Evolutionary conservation across 2,888 invertebrate species (phyloP).

Genomic region (Formica aserva): DNA sequence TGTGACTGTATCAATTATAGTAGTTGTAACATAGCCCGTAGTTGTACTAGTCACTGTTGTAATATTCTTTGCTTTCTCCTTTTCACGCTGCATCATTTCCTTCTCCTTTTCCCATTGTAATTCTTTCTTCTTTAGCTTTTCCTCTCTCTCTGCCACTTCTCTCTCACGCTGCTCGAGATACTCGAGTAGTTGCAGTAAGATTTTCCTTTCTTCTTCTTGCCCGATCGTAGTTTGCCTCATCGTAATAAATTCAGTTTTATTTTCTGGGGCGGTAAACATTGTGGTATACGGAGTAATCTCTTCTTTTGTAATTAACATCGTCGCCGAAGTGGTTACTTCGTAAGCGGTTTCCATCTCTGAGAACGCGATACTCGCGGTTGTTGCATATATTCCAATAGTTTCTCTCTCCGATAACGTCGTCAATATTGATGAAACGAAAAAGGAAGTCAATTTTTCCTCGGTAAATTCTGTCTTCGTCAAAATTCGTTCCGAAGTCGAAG

Average conservation of each 20-base stretch:
- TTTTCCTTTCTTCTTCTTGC: constrained; percentile 20
- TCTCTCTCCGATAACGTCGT: constrained; percentile 39
- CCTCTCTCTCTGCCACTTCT: constrained; percentile 59
- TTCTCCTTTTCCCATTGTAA: constrained; percentile 56
- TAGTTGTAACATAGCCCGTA: constrained; percentile 5
- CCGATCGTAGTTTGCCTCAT: not conserved
- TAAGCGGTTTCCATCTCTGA: not conserved
- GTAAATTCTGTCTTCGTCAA: not conserved
- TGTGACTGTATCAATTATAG: not conserved
- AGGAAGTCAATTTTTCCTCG: not conserved
- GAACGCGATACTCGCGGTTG: not conserved
- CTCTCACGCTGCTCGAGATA: constrained; percentile 54
- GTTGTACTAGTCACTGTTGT: not conserved
- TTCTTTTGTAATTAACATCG: not conserved
- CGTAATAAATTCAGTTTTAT: constrained; percentile 8
- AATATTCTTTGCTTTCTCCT: not conserved
- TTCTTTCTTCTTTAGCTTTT: constrained; percentile 56
- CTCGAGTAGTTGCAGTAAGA: constrained; percentile 36
- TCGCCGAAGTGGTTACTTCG: not conserved
- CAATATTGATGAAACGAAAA: constrained; percentile 7
- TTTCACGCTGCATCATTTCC: constrained; percentile 24
- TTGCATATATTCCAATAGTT: not conserved
- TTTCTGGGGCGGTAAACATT: constrained; percentile 6
- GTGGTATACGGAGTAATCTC: not conserved
- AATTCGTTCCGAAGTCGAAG: not conserved